Evolutionary conservation across 1,140 invertebrate species (phyloP).

Genomic region (Andrena cerasifolii): DNA sequence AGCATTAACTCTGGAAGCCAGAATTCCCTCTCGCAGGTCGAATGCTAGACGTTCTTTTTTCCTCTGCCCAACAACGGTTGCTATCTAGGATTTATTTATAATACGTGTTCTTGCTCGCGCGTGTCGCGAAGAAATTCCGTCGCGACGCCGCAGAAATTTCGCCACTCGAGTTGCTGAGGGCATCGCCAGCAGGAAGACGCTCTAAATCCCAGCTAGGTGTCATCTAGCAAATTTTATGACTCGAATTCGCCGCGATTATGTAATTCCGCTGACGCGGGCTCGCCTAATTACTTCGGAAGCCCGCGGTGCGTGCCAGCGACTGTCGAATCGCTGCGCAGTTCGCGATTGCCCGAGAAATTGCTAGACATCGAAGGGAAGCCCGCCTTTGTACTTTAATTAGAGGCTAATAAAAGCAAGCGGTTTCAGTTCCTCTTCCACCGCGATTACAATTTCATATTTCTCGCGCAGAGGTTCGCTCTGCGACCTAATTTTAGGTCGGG

Average conservation of each 20-base stretch:
- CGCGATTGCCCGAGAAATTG: not conserved
- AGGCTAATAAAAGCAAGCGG: too few species aligned
- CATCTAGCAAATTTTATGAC: conserved; percentile 40
- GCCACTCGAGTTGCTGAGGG: not conserved
- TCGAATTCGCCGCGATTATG: conserved; percentile 35
- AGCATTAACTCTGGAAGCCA: too few species aligned
- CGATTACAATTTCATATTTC: not conserved
- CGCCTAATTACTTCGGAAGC: conserved; percentile 56
- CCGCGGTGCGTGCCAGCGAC: conserved; percentile 28
- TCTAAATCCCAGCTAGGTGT: conserved; percentile 12
- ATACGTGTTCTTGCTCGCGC: not conserved
- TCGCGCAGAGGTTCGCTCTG: too few species aligned
- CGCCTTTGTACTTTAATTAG: not conserved
- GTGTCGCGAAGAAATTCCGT: not conserved
- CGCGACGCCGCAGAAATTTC: not conserved
- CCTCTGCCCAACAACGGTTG: not conserved
- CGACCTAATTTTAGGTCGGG: too few species aligned
- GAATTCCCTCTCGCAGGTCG: not conserved
- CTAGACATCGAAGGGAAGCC: too few species aligned
- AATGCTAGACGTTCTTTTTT: not conserved
- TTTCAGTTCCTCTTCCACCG: not conserved
- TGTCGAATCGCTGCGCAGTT: conserved; percentile 39
- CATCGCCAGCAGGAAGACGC: not conserved
- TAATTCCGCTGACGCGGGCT: conserved; percentile 46
- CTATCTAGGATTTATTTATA: conserved; percentile 15